Conservation (phyloP, 2,888 invertebrate species). For the Drosophila paranaensis region DNA sequence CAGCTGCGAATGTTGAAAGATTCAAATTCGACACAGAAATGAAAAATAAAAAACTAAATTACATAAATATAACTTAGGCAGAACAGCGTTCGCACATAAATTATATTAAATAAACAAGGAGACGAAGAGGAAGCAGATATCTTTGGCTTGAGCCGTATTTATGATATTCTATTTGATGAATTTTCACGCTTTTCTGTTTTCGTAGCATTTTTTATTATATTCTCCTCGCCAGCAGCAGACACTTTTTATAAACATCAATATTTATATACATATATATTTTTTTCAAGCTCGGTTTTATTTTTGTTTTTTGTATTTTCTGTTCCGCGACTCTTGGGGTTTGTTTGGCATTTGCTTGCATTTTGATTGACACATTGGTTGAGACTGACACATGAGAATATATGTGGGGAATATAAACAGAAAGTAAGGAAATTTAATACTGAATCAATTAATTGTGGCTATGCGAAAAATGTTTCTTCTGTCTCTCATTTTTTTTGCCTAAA, state of each 20-base stretch:
- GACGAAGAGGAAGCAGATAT: constrained; percentile 21
- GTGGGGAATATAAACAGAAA: background rate
- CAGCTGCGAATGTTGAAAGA: constrained; percentile 47
- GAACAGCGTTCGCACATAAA: constrained; percentile 55
- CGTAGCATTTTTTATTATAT: background rate
- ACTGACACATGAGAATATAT: constrained; percentile 6
- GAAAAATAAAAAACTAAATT: constrained; percentile 65
- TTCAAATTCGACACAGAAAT: constrained; percentile 56
- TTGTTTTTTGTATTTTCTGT: constrained; percentile 9
- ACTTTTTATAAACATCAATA: constrained; percentile 57
- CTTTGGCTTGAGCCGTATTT: constrained; percentile 54
- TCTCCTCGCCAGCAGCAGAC: constrained; percentile 14
- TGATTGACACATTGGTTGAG: constrained; percentile 67
- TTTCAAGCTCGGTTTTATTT: background rate
- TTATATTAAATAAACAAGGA: constrained; percentile 34
- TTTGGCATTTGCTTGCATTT: constrained; percentile 41
- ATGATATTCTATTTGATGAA: constrained; percentile 54
- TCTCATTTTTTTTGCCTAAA: background rate
- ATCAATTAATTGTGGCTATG: constrained; percentile 53
- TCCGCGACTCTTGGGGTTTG: constrained; percentile 37
- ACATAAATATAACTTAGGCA: constrained; percentile 56
- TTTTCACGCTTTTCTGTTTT: constrained; percentile 25
- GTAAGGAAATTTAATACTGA: constrained; percentile 30
- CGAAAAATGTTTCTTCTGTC: background rate
- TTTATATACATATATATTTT: constrained; percentile 36